Evolutionary conservation across 1,140 invertebrate species (phyloP), one percentile per base, ranked within the genome.

Genomic region (Pseudobourletiella spinata): DNA sequence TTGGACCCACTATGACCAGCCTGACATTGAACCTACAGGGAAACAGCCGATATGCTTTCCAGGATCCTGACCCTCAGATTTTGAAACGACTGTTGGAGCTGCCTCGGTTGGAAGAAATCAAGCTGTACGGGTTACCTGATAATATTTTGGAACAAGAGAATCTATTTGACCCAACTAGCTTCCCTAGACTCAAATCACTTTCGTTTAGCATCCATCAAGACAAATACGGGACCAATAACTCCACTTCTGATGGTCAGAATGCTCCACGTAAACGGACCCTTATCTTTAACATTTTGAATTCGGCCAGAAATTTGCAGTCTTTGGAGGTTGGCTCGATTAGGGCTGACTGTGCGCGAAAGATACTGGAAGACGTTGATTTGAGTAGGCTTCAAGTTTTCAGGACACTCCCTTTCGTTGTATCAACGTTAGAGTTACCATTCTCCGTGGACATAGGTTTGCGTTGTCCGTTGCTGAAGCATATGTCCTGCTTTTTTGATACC

Each of bases 21-120:
- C 6, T 18, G 8, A 48, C 44, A 8, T 48, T 48, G 14, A 22
- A 48, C 8, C 44, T 48, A 8, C 44, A 48, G 44, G 44, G 44
- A 48, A 48, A 48, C 18, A 48, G 44, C 22, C 44, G 44, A 4
- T 48, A 48, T 48, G 44, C 44, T 48, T 48, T 48, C 18, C 44
- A 18, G 44, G 11, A 8, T 11, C 44, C 44, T 8, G 20, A 22
- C 6, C 44, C 44, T 11, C 6, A 48, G 22, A 22, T 22, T 18
- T 18, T 48, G 14, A 48, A 22, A 22, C 6, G 6, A 4, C 18
- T 48, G 8, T 22, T 48, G 11, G 11, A 15, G 44, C 20, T 22
- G 6, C 44, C 44, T 22, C 11, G 6, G 44, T 11, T 48, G 6
- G 11, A 48, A 48, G 44, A 48, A 18, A 15, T 48, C 11, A 6